Percentiles rank a stretch among this genome's conserved stretches.
Evolutionary conservation across 2,888 invertebrate genomes (phyloP).

Genomic region (Andrena trimmerana): DNA sequence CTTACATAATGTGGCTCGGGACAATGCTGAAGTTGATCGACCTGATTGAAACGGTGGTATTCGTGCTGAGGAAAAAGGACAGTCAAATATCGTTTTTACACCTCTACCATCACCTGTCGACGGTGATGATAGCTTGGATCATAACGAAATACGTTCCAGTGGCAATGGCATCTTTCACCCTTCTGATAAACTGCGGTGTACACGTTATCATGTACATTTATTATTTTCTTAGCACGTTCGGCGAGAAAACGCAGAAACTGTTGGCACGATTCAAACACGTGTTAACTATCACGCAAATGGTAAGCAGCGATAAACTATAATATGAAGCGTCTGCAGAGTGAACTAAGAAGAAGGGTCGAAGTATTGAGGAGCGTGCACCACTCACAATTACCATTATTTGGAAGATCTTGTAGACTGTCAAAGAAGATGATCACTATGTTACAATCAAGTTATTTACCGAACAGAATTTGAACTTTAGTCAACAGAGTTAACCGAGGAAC

Average conservation of each 20-base stretch:
- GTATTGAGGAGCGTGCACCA: no score
- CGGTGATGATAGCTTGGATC: conserved; percentile 87
- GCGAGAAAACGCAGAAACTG: conserved; percentile 66
- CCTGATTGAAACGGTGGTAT: conserved; percentile 89
- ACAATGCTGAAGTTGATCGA: conserved; percentile 87
- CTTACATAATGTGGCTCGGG: conserved; percentile 16
- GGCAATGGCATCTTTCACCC: conserved; percentile 87
- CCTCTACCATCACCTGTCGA: conserved; percentile 89
- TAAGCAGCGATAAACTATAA: conserved; percentile 78
- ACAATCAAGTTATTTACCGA: no score
- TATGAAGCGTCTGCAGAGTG: not conserved
- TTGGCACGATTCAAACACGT: conserved; percentile 86
- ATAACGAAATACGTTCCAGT: conserved; percentile 88
- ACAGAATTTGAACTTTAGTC: no score
- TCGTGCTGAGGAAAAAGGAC: conserved; percentile 89
- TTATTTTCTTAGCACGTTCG: conserved; percentile 88
- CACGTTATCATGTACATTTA: conserved; percentile 92
- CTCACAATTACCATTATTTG: no score
- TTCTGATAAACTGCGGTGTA: conserved; percentile 88
- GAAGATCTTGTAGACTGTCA: no score
- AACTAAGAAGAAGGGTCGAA: not conserved
- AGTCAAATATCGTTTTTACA: conserved; percentile 86
- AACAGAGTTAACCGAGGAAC: no score
- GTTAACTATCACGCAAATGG: conserved; percentile 88
- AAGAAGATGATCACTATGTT: no score